These are phyloP conservation scores for Sparus aurata DNA, from an alignment of 2,797 vertebrate species.

Conservation along the genomic window DNA sequence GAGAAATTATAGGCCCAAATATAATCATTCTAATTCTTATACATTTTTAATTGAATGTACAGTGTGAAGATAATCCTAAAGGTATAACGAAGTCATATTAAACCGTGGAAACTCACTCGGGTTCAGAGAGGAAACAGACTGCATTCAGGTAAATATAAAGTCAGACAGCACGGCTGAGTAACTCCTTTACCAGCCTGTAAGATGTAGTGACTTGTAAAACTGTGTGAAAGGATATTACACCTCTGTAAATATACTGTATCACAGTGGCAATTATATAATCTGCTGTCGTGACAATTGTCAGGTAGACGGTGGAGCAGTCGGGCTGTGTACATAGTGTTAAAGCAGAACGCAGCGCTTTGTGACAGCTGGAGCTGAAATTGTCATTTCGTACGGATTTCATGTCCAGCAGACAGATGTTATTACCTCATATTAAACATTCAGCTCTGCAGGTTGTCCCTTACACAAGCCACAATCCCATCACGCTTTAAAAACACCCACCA, in stretches of 20 bases:
- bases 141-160: conserved; percentile 2
- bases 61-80: too few species aligned
- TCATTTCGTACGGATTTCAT: not conserved
- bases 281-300: not conserved
- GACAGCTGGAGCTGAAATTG: not conserved
- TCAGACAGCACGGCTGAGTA: not conserved
- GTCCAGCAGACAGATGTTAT: not conserved
- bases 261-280: not conserved
- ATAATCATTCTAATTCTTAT: not conserved
- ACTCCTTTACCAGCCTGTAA: not conserved
- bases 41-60: conserved; percentile 9
- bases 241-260: not conserved
- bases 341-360: not conserved
- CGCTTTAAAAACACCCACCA: too few species aligned
- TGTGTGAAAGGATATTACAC: not conserved
- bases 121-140: not conserved
- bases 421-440: not conserved
- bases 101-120: too few species aligned
- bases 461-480: too few species aligned
- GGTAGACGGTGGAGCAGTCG: too few species aligned
- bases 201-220: not conserved
- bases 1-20: not conserved
- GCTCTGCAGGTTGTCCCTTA: not conserved
- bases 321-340: not conserved
- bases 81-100: too few species aligned